Percentiles rank a stretch among this genome's conserved stretches.
phyloP scores from a whole-genome alignment of 2,797 vertebrate species.

The Gambusia yucatana region DNA sequence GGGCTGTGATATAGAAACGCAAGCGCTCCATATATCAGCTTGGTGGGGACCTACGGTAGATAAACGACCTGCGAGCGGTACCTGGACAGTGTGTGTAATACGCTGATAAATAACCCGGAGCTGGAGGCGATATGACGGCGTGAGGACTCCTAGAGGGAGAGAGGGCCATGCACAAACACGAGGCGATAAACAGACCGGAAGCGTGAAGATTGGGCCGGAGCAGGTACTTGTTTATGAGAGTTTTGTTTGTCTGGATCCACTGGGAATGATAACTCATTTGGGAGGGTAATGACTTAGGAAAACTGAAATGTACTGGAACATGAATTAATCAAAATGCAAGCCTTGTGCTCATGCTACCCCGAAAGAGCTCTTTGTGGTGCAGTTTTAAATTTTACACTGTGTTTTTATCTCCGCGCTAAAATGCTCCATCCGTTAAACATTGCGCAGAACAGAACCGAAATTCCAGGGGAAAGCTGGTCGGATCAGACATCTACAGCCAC shows the following conservation, averaged over 20 bases:
- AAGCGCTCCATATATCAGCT: conserved; percentile 71
- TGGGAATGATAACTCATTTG: conserved; percentile 47
- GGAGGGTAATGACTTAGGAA: conserved; percentile 67
- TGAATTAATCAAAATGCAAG: conserved; percentile 65
- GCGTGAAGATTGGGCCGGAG: conserved; percentile 23
- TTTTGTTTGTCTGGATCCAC: conserved; percentile 49
- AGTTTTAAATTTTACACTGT: conserved; percentile 30
- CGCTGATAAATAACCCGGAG: conserved; percentile 70
- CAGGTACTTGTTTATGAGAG: conserved; percentile 27
- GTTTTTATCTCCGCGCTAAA: conserved; percentile 39
- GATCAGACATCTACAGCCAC: conserved; percentile 20
- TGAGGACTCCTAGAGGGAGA: conserved; percentile 28
- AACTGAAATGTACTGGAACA: conserved; percentile 72
- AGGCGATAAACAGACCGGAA: conserved; percentile 39
- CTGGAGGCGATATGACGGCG: conserved; percentile 40
- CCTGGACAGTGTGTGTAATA: conserved; percentile 66
- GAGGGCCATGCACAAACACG: conserved; percentile 27
- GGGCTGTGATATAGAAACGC: conserved; percentile 54
- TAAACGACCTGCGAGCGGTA: conserved; percentile 53
- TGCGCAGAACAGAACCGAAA: conserved; percentile 8
- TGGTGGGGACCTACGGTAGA: conserved; percentile 51
- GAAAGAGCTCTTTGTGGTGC: conserved; percentile 8
- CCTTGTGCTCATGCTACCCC: conserved; percentile 23
- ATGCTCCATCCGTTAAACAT: conserved; percentile 39
- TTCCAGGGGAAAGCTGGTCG: conserved; percentile 18